A percentile compares a stretch with the other conserved stretches of the same genome.
Conservation (phyloP, 2,797 vertebrate species). For the Antrozous pallidus region DNA sequence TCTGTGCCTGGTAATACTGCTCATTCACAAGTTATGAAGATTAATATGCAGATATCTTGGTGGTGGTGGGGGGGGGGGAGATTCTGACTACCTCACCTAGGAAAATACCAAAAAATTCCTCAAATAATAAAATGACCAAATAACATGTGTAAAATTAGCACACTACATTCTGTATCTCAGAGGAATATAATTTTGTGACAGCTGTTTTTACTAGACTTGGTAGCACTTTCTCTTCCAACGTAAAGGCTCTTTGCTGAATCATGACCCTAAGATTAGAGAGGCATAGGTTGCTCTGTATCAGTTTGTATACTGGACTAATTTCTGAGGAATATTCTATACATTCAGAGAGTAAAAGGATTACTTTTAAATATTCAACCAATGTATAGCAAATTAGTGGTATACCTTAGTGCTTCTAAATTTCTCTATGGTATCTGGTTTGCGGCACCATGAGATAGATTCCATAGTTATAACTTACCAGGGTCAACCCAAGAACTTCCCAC, state of each 20-base stretch:
- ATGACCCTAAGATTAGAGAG: background rate
- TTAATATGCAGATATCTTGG: background rate
- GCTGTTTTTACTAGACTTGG: background rate
- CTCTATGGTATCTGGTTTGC: background rate
- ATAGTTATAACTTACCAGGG: background rate
- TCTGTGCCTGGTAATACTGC: background rate
- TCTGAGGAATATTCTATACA: background rate
- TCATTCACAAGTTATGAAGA: background rate
- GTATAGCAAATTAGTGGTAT: background rate
- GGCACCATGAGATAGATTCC: background rate
- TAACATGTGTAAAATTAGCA: background rate
- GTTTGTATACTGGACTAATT: background rate
- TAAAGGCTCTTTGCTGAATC: background rate
- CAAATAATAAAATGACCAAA: background rate
- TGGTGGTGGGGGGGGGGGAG: too few species aligned
- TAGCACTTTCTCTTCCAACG: background rate
- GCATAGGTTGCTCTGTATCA: background rate
- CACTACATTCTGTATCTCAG: background rate
- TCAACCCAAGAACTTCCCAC: background rate
- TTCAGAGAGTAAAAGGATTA: background rate
- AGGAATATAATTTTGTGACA: constrained; percentile 16
- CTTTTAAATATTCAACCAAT: background rate
- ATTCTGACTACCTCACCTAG: background rate
- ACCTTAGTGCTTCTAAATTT: background rate
- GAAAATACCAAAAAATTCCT: background rate